phyloP scores from a whole-genome alignment of 2,797 vertebrate species.

The Lycodopsis pacificus region DNA sequence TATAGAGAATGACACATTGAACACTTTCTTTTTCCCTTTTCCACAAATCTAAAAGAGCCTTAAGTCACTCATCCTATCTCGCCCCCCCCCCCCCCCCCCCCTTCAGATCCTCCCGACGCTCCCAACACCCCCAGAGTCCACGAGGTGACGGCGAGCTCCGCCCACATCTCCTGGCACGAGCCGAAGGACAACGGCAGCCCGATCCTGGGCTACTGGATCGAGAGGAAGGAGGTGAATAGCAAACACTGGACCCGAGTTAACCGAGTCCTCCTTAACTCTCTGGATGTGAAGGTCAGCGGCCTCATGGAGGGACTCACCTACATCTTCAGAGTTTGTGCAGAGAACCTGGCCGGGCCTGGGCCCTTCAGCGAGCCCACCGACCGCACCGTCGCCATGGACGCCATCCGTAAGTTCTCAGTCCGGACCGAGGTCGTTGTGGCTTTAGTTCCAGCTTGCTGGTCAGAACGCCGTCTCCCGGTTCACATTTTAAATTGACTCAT shows the following conservation, averaged over 20 bases:
- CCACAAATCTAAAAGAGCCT: neutral
- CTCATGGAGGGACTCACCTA: slow-evolving; percentile 96
- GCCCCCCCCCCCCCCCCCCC: neutral
- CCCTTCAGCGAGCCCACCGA: slow-evolving; percentile 97
- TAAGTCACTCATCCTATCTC: neutral
- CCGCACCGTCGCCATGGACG: slow-evolving; percentile 90
- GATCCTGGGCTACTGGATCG: slow-evolving; percentile 98
- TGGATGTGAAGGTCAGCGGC: slow-evolving; percentile 89
- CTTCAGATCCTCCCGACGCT: slow-evolving; percentile 94
- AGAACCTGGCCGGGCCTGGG: slow-evolving; percentile 97
- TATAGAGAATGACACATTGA: neutral
- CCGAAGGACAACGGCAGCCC: slow-evolving; percentile 99
- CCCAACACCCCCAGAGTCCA: slow-evolving; percentile 94
- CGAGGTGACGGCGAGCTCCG: slow-evolving; percentile 90
- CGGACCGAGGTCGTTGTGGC: too few relatives aligned
- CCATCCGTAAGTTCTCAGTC: slow-evolving; percentile 88
- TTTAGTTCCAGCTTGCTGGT: too few relatives aligned
- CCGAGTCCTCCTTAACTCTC: slow-evolving; percentile 87
- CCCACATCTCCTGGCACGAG: slow-evolving; percentile 95
- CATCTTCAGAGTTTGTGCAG: slow-evolving; percentile 97
- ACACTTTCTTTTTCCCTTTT: neutral
- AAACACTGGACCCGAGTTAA: slow-evolving; percentile 98
- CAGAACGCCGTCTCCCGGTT: too few relatives aligned
- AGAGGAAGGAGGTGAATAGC: slow-evolving; percentile 98
- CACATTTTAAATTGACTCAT: too few relatives aligned